phyloP scores from a whole-genome alignment of 2,113 vertebrate species.

The Eolophus roseicapilla region DNA sequence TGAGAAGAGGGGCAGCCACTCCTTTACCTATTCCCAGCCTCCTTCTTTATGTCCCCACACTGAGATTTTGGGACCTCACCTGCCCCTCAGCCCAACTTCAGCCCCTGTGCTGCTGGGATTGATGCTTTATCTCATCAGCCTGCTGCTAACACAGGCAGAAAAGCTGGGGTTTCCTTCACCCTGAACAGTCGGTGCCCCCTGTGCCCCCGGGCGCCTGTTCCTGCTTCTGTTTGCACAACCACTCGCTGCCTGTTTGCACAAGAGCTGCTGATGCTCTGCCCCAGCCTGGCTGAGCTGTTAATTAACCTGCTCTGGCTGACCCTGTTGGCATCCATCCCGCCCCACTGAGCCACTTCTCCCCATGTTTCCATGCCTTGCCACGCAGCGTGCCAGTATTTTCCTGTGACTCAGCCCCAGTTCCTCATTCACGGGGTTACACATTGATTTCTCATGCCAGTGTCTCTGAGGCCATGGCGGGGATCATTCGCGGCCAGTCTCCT shows the following conservation, averaged over 20 bases:
- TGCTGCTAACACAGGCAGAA: neutral
- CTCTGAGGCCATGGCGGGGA: rapidly evolving
- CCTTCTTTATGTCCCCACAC: rapidly evolving
- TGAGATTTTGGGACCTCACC: neutral
- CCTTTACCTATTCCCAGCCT: neutral
- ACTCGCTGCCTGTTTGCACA: neutral
- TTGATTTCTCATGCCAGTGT: neutral
- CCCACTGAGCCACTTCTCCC: neutral
- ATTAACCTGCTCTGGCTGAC: neutral
- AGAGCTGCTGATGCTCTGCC: neutral
- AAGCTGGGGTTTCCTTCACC: neutral
- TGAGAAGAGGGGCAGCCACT: neutral
- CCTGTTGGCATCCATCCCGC: rapidly evolving
- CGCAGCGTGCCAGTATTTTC: neutral
- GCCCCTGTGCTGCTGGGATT: neutral
- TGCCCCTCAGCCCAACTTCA: neutral
- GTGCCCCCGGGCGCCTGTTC: neutral
- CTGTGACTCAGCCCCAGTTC: slow-evolving; percentile 54
- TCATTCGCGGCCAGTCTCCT: rapidly evolving
- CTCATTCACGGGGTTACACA: slow-evolving; percentile 29
- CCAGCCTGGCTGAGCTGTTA: neutral
- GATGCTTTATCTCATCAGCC: neutral
- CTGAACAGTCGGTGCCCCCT: neutral
- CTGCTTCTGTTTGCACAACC: neutral
- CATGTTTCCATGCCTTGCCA: neutral